Base-by-base conservation (phyloP, 1,140 invertebrate species). In the Drosophila miranda region DNA sequence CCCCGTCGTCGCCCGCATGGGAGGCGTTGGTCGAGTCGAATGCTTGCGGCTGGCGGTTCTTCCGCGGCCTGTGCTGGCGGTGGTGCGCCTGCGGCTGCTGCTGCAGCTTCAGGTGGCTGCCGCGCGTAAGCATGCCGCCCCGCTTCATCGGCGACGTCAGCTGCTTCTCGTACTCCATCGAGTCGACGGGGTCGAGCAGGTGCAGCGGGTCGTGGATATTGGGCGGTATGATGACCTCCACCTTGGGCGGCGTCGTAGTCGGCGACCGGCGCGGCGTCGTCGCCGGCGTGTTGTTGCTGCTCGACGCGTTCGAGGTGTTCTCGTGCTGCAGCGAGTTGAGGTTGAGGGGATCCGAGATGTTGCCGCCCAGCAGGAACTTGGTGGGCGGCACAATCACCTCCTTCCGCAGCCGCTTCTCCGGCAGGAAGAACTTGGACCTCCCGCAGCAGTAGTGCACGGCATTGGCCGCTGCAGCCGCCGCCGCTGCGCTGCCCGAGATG, bases 341-440 rank as follows among this genome's bases (percentile, higher is more conserved):
- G 92, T 99, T 99, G 9, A 99, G 91, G 0, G 98, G 98, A 93
- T 99, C 98, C 71, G 95, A 95, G 74, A 98, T 98, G 89, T 98
- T 99, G 16, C 98, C 98, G 51, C 98, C 98, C 1, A 99, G 92
- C 6, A 99, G 92, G 92, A 99, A 99, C 91, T 98, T 98, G 2
- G 97, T 98, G 0, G 97, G 97, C 34, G 96, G 94, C 67, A 97
- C 95, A 48, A 93, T 92, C 61, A 93, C 93, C 67, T 95, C 95
- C 77, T 95, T 95, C 70, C 94, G 94, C 43, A 95, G 92, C 52
- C 94, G 92, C 77, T 95, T 95, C 70, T 94, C 93, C 13, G 93
- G 92, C 57, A 93, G 89, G 77, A 93, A 93, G 90, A 93, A 93
- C 74, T 93, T 93, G 1, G 93, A 93, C 6, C 89, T 76, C 0